Percentiles rank a stretch among this genome's conserved stretches.
These are phyloP conservation scores for Carpatolechia fugitivella DNA, from an alignment of 2,888 invertebrate genomes.

Conservation along the genomic window DNA sequence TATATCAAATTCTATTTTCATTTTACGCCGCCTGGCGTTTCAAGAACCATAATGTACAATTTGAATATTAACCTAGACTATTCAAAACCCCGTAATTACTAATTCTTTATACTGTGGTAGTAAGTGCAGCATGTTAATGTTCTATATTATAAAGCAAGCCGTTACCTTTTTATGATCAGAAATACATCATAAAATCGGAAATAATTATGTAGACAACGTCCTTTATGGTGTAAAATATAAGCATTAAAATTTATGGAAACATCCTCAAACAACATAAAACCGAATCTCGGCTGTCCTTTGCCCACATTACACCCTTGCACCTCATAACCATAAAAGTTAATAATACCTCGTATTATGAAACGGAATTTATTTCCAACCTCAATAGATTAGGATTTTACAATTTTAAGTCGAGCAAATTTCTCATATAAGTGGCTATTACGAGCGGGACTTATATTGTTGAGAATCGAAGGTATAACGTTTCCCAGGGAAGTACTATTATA, in stretches of 20 bases:
- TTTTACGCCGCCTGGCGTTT: no score
- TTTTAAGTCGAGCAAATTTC: conserved; percentile 59
- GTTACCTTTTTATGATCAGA: no score
- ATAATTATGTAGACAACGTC: not conserved
- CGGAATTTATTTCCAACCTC: conserved; percentile 31
- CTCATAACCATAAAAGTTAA: conserved; percentile 19
- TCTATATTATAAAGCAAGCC: no score
- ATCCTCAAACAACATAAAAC: not conserved
- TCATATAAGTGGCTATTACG: conserved; percentile 43
- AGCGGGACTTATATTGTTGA: conserved; percentile 26
- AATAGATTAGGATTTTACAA: conserved; percentile 41
- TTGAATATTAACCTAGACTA: no score
- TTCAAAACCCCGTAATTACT: no score
- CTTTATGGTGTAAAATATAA: not conserved
- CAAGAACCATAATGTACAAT: no score
- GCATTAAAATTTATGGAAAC: not conserved
- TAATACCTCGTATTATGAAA: conserved; percentile 25
- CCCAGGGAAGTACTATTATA: conserved; percentile 36
- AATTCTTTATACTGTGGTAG: no score
- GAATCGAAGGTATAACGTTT: conserved; percentile 60
- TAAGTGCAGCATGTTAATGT: no score
- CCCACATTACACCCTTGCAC: conserved; percentile 10
- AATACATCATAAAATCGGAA: not conserved
- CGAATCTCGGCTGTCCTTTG: not conserved
- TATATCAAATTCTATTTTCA: no score